phyloP scores from a whole-genome alignment of 1,140 invertebrate genomes.

The Drosophila dunni region DNA sequence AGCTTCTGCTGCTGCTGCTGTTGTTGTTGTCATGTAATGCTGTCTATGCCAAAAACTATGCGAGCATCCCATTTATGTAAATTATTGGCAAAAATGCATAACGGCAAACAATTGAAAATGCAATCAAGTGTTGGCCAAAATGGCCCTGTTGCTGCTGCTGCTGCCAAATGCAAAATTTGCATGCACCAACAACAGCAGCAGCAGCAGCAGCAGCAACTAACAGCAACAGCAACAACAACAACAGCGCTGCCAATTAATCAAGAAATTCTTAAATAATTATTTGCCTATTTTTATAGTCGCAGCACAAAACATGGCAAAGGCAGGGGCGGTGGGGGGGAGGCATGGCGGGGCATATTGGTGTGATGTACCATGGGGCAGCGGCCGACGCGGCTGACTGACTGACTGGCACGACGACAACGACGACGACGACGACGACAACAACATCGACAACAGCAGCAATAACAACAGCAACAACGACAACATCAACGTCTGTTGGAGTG shows the following conservation, averaged over 20 bases:
- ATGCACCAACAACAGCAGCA: constrained; percentile 50
- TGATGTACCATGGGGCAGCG: constrained; percentile 45
- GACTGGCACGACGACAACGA: constrained; percentile 69
- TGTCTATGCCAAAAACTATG: constrained; percentile 39
- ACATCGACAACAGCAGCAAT: constrained; percentile 9
- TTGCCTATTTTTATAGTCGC: constrained; percentile 80
- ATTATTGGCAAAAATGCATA: constrained; percentile 82
- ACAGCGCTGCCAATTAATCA: constrained; percentile 80
- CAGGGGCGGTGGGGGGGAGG: background rate
- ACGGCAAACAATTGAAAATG: constrained; percentile 82
- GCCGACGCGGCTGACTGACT: constrained; percentile 75
- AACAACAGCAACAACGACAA: constrained; percentile 26
- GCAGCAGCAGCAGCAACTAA: constrained; percentile 30
- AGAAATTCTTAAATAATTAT: constrained; percentile 84
- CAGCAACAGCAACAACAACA: constrained; percentile 40
- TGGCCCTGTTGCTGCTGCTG: constrained; percentile 40
- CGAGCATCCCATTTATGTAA: constrained; percentile 67
- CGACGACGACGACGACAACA: constrained; percentile 16
- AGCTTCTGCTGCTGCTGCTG: background rate
- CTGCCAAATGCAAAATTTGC: constrained; percentile 62
- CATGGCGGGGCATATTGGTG: background rate
- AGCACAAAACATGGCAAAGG: constrained; percentile 5
- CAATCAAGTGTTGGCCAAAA: constrained; percentile 81
- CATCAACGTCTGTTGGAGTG: constrained; percentile 76
- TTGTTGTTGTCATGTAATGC: constrained; percentile 15